A percentile compares a stretch with the other conserved stretches of the same genome.
Evolutionary conservation across 2,113 vertebrate species (phyloP).

Genomic region (Leucoraja erinaceus): DNA sequence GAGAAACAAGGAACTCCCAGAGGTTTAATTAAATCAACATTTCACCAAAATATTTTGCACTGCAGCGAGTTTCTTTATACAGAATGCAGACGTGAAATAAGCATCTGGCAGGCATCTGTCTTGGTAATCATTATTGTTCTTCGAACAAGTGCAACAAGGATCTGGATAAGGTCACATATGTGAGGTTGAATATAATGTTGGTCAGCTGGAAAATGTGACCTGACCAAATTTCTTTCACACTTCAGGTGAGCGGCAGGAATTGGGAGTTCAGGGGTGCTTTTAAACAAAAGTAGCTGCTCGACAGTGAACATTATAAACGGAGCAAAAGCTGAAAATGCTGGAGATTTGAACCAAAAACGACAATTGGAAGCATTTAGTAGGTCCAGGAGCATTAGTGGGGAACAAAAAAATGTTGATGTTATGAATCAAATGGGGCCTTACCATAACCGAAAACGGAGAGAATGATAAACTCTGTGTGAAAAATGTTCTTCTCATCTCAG

Average conservation of each 20-base stretch:
- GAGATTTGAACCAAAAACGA: too few relatives aligned
- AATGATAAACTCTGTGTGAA: too few relatives aligned
- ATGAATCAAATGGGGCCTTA: too few relatives aligned
- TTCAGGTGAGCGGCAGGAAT: not conserved
- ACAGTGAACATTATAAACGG: not conserved
- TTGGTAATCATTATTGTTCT: not conserved
- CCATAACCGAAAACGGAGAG: too few relatives aligned
- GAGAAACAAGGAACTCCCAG: not conserved
- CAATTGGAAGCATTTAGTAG: too few relatives aligned
- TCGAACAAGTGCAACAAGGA: not conserved
- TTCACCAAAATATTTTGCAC: not conserved
- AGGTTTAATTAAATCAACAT: constrained; percentile 24
- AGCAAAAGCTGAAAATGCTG: not conserved
- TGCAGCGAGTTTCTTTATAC: not conserved
- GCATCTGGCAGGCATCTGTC: not conserved
- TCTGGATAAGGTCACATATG: not conserved
- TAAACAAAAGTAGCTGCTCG: not conserved
- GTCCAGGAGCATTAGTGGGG: too few relatives aligned
- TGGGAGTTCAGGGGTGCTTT: not conserved
- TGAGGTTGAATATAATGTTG: not conserved
- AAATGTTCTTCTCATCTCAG: too few relatives aligned
- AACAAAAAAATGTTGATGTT: too few relatives aligned
- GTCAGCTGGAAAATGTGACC: not conserved
- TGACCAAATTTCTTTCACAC: not conserved
- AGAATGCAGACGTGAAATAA: not conserved